phyloP scores from a whole-genome alignment of 2,797 vertebrate genomes.

The Diplodus sargus region DNA sequence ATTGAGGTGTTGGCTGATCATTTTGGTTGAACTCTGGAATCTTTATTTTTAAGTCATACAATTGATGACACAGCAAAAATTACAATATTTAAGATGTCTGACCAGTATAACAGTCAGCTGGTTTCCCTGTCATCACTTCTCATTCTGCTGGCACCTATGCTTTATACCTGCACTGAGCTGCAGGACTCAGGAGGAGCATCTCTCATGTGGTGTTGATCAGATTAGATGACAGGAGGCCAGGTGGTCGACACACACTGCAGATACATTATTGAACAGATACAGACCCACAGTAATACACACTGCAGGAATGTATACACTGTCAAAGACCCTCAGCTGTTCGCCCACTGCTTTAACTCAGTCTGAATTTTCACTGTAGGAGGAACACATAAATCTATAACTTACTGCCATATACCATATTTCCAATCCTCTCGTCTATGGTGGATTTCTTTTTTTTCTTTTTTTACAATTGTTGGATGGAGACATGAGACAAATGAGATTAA shows the following conservation, averaged over 20 bases:
- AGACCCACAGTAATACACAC: background rate
- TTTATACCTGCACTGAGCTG: conserved; percentile 23
- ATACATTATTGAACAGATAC: conserved; percentile 76
- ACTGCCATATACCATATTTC: too few species aligned
- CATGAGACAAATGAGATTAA: too few species aligned
- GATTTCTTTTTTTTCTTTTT: too few species aligned
- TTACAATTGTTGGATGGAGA: too few species aligned
- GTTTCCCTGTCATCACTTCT: background rate
- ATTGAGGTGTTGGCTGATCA: too few species aligned
- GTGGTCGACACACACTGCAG: conserved; percentile 55
- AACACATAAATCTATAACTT: background rate
- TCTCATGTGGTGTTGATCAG: conserved; percentile 30
- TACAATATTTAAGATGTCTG: too few species aligned
- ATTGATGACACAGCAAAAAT: background rate
- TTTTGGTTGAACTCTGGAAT: too few species aligned
- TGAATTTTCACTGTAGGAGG: background rate
- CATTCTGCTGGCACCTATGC: too few species aligned
- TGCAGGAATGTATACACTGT: background rate
- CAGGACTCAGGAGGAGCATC: background rate
- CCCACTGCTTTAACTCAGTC: background rate
- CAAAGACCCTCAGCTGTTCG: background rate
- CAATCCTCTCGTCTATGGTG: too few species aligned
- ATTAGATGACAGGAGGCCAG: conserved; percentile 72
- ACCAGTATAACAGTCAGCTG: conserved; percentile 1
- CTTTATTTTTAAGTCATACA: background rate